These are phyloP conservation scores for Lamellibrachia satsuma DNA, from an alignment of 2,888 invertebrate genomes.

Conservation along the genomic window DNA sequence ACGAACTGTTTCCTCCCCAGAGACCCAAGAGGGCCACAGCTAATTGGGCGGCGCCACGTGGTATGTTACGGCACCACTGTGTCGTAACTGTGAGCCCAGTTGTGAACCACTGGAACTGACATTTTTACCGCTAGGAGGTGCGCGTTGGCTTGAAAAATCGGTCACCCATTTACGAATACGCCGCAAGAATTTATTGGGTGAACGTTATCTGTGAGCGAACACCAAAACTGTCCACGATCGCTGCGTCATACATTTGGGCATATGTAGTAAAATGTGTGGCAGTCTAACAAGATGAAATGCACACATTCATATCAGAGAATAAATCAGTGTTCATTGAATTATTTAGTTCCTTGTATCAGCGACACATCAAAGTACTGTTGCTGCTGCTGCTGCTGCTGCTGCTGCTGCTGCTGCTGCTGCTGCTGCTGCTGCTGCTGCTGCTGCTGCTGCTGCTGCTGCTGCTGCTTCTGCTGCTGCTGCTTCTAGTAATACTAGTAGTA, in stretches of 20 bases:
- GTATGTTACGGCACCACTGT: not conserved
- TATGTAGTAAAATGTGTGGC: not conserved
- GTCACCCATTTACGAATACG: slow-evolving; percentile 5
- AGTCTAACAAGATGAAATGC: not conserved
- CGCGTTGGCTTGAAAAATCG: not conserved
- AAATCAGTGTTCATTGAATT: not conserved
- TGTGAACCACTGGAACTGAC: not conserved
- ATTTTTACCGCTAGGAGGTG: not conserved
- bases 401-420: not conserved
- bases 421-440: not conserved
- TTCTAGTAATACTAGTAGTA: too few relatives aligned
- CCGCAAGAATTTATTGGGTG: not conserved
- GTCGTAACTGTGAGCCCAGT: not conserved
- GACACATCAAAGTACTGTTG: not conserved
- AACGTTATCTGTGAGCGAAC: not conserved
- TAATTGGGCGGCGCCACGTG: not conserved
- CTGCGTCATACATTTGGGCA: not conserved
- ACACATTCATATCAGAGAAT: not conserved
- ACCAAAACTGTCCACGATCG: not conserved
- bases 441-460: too few relatives aligned
- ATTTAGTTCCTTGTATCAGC: not conserved
- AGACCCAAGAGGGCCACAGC: not conserved
- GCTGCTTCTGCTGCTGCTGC: too few relatives aligned
- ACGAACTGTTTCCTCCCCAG: not conserved
- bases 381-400: not conserved